Base-by-base conservation (phyloP, 1,140 invertebrate species). In the Pseudomyrmex concolor region DNA sequence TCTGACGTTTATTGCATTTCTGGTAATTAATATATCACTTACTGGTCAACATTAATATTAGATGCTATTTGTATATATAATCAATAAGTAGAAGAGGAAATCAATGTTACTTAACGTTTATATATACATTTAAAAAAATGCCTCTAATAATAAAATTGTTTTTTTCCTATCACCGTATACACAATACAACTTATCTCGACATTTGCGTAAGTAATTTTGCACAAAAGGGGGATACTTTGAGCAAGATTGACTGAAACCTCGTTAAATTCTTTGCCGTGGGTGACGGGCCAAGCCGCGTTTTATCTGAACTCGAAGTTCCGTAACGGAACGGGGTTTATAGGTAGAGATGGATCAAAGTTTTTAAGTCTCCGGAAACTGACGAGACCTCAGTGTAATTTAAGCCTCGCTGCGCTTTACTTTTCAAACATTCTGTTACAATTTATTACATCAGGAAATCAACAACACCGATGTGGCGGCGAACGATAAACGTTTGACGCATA, bases 301-400 rank as follows among this genome's bases (percentile, higher is more conserved):
- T 87, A 87, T 87, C 86, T 76, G 15, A 88, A 88, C 68, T 88
- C 72, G 43, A 57, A 77, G 81, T 55, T 62, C 59, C 45, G 67
- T 60, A 54, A 54, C 68, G 48, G 57, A 84, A 84, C 54, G 67
- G 25, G 82, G 81, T 87, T 84, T 87, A 86, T 64, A 80, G 85
- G 71, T 85, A 72, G 85, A 67, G 73, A 55, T 84, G 86, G 81
- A 82, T 91, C 90, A 90, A 92, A 91, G 91, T 92, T 92, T 90
- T 91, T 89, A 92, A 92, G 90, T 89, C 89, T 84, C 84, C 48
- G 55, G 71, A 86, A 84, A 84, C 72, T 89, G 87, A 84, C 90
- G 86, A 82, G 80, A 85, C 76, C 84, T 84, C 73, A 63, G 64
- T 86, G 68, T 89, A 91, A 92, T 87, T 85, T 88, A 88, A 89